A percentile compares a stretch with the other conserved stretches of the same genome.
phyloP scores from a whole-genome alignment of 1,140 invertebrate species.

The Meloidogyne exigua region DNA sequence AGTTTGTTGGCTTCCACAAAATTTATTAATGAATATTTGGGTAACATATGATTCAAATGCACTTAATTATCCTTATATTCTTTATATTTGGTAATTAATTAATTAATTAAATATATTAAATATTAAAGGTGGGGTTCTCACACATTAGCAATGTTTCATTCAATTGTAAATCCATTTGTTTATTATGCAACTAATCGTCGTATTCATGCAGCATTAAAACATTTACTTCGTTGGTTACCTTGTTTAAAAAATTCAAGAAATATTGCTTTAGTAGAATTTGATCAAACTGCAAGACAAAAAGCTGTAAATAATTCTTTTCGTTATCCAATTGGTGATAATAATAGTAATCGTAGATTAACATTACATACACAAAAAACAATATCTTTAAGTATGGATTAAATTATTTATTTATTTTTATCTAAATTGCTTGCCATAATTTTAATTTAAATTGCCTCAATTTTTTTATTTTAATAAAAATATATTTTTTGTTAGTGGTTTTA shows the following conservation, averaged over 20 bases:
- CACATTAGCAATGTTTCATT: constrained; percentile 61
- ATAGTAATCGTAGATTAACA: constrained; percentile 5
- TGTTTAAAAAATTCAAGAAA: constrained; percentile 26
- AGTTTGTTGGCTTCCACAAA: constrained; percentile 63
- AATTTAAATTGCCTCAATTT: not conserved
- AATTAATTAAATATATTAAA: not conserved
- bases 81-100: constrained; percentile 55
- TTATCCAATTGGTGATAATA: not conserved
- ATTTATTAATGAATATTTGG: constrained; percentile 62
- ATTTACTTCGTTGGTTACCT: constrained; percentile 52
- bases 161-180: constrained; percentile 61
- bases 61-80: constrained; percentile 55
- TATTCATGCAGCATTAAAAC: constrained; percentile 58
- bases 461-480: not conserved
- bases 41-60: constrained; percentile 56
- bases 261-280: constrained; percentile 21
- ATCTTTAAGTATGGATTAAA: constrained; percentile 10
- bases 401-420: not conserved
- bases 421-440: not conserved
- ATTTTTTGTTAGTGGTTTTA: not conserved
- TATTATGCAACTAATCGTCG: constrained; percentile 57
- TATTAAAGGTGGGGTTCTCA: constrained; percentile 53
- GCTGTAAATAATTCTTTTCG: constrained; percentile 9
- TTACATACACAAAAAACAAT: constrained; percentile 16
- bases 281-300: constrained; percentile 6